Evolutionary conservation across 2,888 invertebrate species (phyloP), one percentile per base, ranked within the genome.

Genomic region (Lymantria monacha): DNA sequence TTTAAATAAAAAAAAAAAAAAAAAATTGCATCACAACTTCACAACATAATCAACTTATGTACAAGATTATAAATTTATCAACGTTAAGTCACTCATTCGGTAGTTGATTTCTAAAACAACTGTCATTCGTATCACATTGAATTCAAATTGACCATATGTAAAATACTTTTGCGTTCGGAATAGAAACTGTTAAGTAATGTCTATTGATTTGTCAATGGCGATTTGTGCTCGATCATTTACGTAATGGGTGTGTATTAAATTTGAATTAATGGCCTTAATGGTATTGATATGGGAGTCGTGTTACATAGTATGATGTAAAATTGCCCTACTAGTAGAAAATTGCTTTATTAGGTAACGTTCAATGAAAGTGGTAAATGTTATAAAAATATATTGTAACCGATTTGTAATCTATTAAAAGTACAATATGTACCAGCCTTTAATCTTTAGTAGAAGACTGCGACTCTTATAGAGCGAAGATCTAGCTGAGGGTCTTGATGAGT

Each of bases 161-260:
- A 53, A n/a, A 53, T 52, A 48, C 22, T 14, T 30, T n/a, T 14
- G 10, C 38, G 38, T 45, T 59, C 48, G 49, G 58, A 65, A 62
- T 69, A 59, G 61, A 58, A 62, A 71, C 63, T 57, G 61, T 61
- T 59, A 61, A 53, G 59, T 51, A 61, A 59, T 58, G 57, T 57
- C 68, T 65, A 72, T 75, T 73, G 66, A 61, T 68, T 64, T 70
- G 67, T 70, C 72, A 70, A 57, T 60, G 50, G 47, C 48, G 48
- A 60, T 62, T 67, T 49, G 60, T 57, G 51, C 48, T 30, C 44
- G 22, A 49, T 58, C 31, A 12, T 31, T 30, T 52, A 54, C 61
- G 50, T 57, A 54, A 57, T 30, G 9, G 31, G 54, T 49, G 54
- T 49, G 49, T 53, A 61, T 59, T 42, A 42, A 15, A 42, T 42